A percentile compares a stretch with the other conserved stretches of the same genome.
Conservation (phyloP, 1,140 invertebrate species). For the Amyelois transitella region DNA sequence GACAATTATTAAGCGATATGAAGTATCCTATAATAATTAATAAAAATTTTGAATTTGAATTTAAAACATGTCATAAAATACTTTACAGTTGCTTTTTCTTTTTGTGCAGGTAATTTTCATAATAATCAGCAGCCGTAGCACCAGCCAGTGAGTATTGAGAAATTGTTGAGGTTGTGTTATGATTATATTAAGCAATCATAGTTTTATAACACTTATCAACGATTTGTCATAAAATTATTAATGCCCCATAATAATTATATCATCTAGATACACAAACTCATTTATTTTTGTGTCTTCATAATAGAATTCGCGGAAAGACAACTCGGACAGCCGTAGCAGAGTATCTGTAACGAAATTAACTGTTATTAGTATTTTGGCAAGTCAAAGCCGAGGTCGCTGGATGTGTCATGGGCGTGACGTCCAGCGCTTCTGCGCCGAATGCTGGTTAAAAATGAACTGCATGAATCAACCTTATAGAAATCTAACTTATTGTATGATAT, state of each 20-base stretch:
- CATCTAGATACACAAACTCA: background rate
- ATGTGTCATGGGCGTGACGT: conserved; percentile 17
- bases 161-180: too few relatives aligned
- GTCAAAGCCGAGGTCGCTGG: conserved; percentile 16
- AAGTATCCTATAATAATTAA: too few relatives aligned
- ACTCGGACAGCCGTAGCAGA: background rate
- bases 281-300: background rate
- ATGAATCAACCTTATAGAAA: conserved; percentile 4
- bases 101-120: too few relatives aligned
- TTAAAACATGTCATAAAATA: too few relatives aligned
- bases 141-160: too few relatives aligned
- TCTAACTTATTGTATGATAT: background rate
- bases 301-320: background rate
- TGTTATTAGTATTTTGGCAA: conserved; percentile 16
- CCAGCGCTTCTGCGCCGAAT: background rate
- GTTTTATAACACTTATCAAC: too few relatives aligned
- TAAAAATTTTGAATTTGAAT: too few relatives aligned
- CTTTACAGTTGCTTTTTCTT: too few relatives aligned
- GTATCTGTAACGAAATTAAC: conserved; percentile 11
- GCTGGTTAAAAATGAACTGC: conserved; percentile 6
- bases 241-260: background rate
- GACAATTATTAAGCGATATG: too few relatives aligned
- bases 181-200: too few relatives aligned
- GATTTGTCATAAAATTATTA: too few relatives aligned
- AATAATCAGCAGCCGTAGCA: too few relatives aligned